Base-by-base conservation (phyloP, 2,797 vertebrate genomes). In the Chromobotia macracanthus region DNA sequence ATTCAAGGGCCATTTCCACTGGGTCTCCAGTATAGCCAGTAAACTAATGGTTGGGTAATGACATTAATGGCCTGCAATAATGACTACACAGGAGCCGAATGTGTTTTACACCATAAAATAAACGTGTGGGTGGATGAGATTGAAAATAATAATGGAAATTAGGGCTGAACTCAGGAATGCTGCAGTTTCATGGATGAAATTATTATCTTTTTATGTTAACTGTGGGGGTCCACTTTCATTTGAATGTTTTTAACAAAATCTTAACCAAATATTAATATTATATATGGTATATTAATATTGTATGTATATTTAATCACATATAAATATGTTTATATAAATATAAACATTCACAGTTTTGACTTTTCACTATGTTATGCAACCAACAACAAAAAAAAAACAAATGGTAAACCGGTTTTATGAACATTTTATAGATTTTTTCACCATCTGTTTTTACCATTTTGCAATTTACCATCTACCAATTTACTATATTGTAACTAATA, bases 51-150 rank as follows among this genome's bases (percentile, higher is more conserved):
- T 21, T 21, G 6, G 18, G 58, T 13, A 5, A 35, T 50, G 44
- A 64, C 72, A 64, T 74, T 63, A 74, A 63, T 64, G 25, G 25
- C 0, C 7, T 51, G 25, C 4, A 7, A 25, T 64, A 74, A 74
- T 73, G 71, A n/a, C 38, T 73, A 48, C 55, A 61, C 11, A 31
- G 21, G 55, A 60, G 38, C 55, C 15, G 19, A 60, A 60, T 31
- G 41, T 28, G 28, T 63, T 21, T 31, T 28, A 63, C 28, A 35
- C 44, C 44, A 64, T 64, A 64, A 51, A 74, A 64, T 64, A 64
- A 74, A 51, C 51, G 58, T 63, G 58, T 64, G n/a, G 58, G 44
- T 74, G 44, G 56, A 28, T 35, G 25, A 21, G 72, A 60, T 48
- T 73, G 55, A 63, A 60, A 60, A 18, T 31, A 11, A 60, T 2